Conservation (phyloP, 2,888 invertebrate genomes). For the Chymomyza caudatula region DNA sequence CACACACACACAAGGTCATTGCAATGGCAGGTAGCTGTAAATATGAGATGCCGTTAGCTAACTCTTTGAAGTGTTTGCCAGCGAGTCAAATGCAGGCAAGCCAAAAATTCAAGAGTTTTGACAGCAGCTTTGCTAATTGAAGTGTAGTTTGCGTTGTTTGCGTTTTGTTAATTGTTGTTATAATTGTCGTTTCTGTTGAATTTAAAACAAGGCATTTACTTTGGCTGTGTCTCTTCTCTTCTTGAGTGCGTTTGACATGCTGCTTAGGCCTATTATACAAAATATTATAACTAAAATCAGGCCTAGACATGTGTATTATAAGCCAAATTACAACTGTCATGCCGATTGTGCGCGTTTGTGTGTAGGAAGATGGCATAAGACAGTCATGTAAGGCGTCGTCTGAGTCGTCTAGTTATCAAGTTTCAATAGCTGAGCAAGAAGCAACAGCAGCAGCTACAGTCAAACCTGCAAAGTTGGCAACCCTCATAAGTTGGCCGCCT, state of each 20-base stretch:
- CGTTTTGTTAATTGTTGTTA: neutral
- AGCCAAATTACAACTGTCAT: conserved; percentile 4
- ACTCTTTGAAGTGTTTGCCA: neutral
- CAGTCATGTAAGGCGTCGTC: neutral
- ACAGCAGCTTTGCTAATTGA: neutral
- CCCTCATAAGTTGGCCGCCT: no score
- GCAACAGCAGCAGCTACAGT: neutral
- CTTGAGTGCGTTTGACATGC: neutral
- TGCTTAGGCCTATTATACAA: neutral
- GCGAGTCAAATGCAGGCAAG: neutral
- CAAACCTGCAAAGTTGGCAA: no score
- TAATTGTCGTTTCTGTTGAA: neutral
- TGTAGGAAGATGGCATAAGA: neutral
- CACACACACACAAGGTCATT: neutral
- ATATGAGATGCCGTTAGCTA: neutral
- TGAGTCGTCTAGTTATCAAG: neutral
- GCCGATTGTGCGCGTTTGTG: neutral
- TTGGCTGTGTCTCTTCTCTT: neutral
- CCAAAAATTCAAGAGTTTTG: neutral
- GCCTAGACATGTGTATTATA: neutral
- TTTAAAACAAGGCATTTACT: neutral
- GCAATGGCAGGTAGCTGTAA: neutral
- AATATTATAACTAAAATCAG: neutral
- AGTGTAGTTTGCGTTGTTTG: neutral
- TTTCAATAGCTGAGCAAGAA: neutral